phyloP scores from a whole-genome alignment of 2,888 invertebrate species.

The Myopa testacea region DNA sequence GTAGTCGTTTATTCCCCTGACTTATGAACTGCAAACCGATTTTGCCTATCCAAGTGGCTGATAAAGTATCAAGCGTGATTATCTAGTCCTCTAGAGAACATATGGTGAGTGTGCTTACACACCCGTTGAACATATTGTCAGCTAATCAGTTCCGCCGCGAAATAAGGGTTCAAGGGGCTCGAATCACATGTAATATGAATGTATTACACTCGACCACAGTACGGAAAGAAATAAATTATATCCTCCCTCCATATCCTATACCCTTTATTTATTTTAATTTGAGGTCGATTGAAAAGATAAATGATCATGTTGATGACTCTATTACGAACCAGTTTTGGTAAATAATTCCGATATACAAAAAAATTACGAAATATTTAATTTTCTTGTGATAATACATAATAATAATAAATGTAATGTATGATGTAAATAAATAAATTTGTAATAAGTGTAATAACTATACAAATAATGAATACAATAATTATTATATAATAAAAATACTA shows the following conservation, averaged over 20 bases:
- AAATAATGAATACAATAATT: no score
- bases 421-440: no score
- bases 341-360: neutral
- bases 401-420: no score
- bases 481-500: no score
- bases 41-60: conserved; percentile 33
- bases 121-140: conserved; percentile 63
- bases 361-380: neutral
- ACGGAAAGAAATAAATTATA: conserved; percentile 11
- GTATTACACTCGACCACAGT: neutral
- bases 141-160: conserved; percentile 67
- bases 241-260: neutral
- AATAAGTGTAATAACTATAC: no score
- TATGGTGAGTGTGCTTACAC: conserved; percentile 29
- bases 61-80: conserved; percentile 27
- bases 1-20: conserved; percentile 69
- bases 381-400: no score
- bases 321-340: neutral
- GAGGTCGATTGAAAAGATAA: conserved; percentile 29
- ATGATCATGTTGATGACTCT: conserved; percentile 1
- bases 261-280: conserved; percentile 9
- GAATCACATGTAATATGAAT: conserved; percentile 48
- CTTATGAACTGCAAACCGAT: conserved; percentile 52
- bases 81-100: conserved; percentile 35
- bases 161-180: conserved; percentile 51